Conservation (phyloP, 1,140 invertebrate genomes). For the Cheumatopsyche charites region DNA sequence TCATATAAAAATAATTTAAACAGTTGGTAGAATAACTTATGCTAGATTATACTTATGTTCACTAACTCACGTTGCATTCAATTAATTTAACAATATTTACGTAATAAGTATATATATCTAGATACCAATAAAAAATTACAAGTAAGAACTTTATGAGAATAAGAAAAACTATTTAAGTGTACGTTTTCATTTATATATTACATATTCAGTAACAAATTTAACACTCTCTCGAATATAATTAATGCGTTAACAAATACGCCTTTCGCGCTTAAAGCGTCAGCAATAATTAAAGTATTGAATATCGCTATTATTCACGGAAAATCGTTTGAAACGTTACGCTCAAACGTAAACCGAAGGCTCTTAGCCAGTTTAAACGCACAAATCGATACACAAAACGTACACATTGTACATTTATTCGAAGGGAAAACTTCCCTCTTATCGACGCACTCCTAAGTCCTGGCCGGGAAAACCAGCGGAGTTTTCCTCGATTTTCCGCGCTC, state of each 20-base stretch:
- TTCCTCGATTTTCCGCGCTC: neutral
- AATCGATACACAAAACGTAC: neutral
- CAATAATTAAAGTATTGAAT: slow-evolving; percentile 25
- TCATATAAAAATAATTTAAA: too few species aligned
- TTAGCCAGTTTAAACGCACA: neutral
- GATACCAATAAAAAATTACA: too few species aligned
- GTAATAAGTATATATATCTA: too few species aligned
- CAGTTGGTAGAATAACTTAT: too few species aligned
- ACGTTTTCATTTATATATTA: too few species aligned
- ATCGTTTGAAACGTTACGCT: slow-evolving; percentile 7
- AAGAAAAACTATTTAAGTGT: too few species aligned
- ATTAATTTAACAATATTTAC: too few species aligned
- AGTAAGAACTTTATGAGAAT: too few species aligned
- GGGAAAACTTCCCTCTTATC: slow-evolving; percentile 8
- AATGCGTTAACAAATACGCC: slow-evolving; percentile 10
- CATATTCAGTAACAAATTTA: too few species aligned
- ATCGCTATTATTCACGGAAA: slow-evolving; percentile 25
- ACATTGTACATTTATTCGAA: neutral
- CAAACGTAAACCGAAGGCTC: neutral
- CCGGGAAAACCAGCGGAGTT: neutral
- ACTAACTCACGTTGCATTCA: too few species aligned
- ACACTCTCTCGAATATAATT: neutral
- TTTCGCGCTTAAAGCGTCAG: neutral
- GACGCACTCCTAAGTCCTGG: neutral
- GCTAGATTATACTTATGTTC: too few species aligned